Evolutionary conservation across 2,797 vertebrate genomes (phyloP), one percentile per base, ranked within the genome.

Genomic region (Rhinophrynus dorsalis): DNA sequence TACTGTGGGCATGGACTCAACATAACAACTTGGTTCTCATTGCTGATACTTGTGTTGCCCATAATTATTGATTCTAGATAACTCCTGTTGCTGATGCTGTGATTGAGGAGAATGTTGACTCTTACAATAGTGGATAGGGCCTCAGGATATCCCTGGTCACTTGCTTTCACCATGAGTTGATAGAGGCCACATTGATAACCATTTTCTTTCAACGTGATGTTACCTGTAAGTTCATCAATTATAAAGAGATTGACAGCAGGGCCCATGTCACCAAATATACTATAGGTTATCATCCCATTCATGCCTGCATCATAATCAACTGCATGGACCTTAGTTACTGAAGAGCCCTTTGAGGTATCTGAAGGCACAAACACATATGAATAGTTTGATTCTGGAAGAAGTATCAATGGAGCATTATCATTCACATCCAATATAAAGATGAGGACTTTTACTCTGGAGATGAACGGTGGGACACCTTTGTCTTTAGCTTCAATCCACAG

Each of bases 381-480:
- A 38, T 82, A 80, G 74, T 93, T 94, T 76, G 81, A 92, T 77
- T 81, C 82, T 21, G 91, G 92, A 29, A 90, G 79, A 66, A 93
- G 80, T 27, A 94, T 87, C 68, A 85, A 81, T 26, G 91, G 92
- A 60, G 74, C 75, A 67, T 94, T 93, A 82, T 93, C 91, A 71
- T 93, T 94, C 67, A 92, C 75, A 71, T 94, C 92, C 74, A 91
- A 84, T 29, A 94, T 82, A 74, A 89, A 89, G 65, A 93, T 42
- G 0, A 86, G 88, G 2, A 93, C 83, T 74, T 79, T 88, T 67
- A 83, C 87, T 12, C 73, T 82, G 45, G 90, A 83, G 8, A 86
- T 87, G 60, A 87, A 76, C 20, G 81, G 23, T 0, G 87, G 88
- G n/a, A 58, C 78, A 1, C 92, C 91, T 0, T 82, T 75, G 57